Evolutionary conservation across 2,888 invertebrate species (phyloP).

Genomic region (Tanaodytes sp.): DNA sequence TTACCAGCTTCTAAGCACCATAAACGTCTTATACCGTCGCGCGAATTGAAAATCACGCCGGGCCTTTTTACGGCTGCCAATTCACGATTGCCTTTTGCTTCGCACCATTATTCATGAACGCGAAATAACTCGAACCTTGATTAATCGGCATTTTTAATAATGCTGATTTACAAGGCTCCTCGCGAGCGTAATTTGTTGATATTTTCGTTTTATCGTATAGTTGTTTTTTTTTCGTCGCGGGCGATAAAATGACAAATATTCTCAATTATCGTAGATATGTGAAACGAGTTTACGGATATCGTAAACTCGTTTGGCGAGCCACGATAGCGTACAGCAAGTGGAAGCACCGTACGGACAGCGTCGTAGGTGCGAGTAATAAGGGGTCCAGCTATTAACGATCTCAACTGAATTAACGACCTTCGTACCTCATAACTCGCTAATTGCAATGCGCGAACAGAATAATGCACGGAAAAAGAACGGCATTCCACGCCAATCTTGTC

Average conservation of each 20-base stretch:
- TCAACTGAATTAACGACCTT: constrained; percentile 68
- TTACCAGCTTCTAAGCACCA: constrained; percentile 37
- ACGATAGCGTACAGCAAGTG: constrained; percentile 47
- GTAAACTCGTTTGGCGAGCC: constrained; percentile 47
- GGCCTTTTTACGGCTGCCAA: constrained; percentile 14
- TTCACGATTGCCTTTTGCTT: constrained; percentile 19
- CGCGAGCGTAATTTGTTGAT: constrained; percentile 40
- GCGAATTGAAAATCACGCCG: constrained; percentile 37
- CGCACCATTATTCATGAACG: constrained; percentile 35
- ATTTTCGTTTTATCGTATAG: constrained; percentile 38
- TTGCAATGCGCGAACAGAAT: constrained; percentile 61
- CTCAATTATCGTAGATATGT: constrained; percentile 49
- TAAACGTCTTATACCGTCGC: constrained; percentile 8
- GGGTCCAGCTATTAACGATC: constrained; percentile 62
- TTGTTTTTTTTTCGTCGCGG: constrained; percentile 20
- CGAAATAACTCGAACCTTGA: constrained; percentile 41
- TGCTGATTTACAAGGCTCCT: constrained; percentile 34
- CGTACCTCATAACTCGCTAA: constrained; percentile 68
- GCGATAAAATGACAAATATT: constrained; percentile 53
- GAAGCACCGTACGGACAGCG: constrained; percentile 46
- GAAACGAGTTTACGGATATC: constrained; percentile 50
- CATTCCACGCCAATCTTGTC: constrained; percentile 15
- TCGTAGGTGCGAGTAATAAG: constrained; percentile 64
- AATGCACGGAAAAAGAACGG: constrained; percentile 11
- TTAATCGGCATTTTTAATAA: constrained; percentile 38